Evolutionary conservation across 2,797 vertebrate species (phyloP).

Genomic region (Acrossocheilus wenchowensis): DNA sequence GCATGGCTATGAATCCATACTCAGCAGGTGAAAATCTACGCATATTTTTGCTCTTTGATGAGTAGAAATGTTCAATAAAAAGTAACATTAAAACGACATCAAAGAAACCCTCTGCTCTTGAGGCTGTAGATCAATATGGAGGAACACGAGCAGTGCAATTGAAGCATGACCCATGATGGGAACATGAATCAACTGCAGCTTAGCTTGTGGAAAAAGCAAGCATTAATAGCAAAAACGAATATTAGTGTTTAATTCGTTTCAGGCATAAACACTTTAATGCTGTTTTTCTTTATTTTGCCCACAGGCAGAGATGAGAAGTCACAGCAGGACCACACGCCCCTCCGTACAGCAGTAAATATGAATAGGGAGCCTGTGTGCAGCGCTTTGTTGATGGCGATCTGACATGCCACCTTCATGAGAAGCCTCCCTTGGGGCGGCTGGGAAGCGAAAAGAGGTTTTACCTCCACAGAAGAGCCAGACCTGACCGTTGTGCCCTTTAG

Average conservation of each 20-base stretch:
- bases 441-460: slow-evolving; percentile 45
- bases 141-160: neutral
- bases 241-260: slow-evolving; percentile 34
- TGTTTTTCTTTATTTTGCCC: slow-evolving; percentile 25
- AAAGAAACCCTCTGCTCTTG: slow-evolving; percentile 48
- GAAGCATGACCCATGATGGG: slow-evolving; percentile 13
- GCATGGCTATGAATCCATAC: neutral
- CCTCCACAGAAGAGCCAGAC: slow-evolving; percentile 51
- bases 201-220: slow-evolving; percentile 8
- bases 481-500: slow-evolving; percentile 59
- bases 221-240: slow-evolving; percentile 9
- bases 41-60: slow-evolving; percentile 33
- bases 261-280: slow-evolving; percentile 52
- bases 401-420: slow-evolving; percentile 67
- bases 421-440: slow-evolving; percentile 62
- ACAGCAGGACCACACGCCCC: slow-evolving; percentile 53
- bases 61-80: slow-evolving; percentile 52
- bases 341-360: slow-evolving; percentile 56
- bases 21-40: slow-evolving; percentile 31
- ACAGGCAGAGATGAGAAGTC: slow-evolving; percentile 49
- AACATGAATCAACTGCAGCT: slow-evolving; percentile 3
- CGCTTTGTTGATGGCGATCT: slow-evolving; percentile 65
- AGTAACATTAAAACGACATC: slow-evolving; percentile 57
- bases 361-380: slow-evolving; percentile 42
- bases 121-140: slow-evolving; percentile 48